Percentiles rank a stretch among this genome's conserved stretches.
Evolutionary conservation across 2,888 invertebrate species (phyloP).

Genomic region (Zhuqinia jingwanae): DNA sequence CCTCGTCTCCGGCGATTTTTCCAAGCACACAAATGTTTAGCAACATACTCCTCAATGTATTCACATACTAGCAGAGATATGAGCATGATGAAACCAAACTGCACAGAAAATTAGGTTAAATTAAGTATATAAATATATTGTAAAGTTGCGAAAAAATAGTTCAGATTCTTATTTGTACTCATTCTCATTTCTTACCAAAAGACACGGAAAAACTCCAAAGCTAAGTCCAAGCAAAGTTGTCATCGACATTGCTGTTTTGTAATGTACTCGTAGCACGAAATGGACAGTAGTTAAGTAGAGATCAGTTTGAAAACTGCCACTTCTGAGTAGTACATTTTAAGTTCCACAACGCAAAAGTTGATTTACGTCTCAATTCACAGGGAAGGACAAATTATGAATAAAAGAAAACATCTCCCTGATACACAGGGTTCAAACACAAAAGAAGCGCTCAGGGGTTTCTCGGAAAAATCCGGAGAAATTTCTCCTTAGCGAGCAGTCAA

Average conservation of each 20-base stretch:
- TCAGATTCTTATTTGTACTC: not conserved
- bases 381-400: not conserved
- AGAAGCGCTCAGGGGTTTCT: conserved; percentile 2
- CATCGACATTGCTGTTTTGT: conserved; percentile 39
- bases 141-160: too few relatives aligned
- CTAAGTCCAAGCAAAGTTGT: conserved; percentile 65
- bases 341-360: too few relatives aligned
- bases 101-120: not conserved
- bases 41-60: conserved; percentile 67
- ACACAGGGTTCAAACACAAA: not conserved
- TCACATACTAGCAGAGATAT: conserved; percentile 67
- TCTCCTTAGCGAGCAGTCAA: too few relatives aligned
- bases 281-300: not conserved
- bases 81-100: conserved; percentile 69
- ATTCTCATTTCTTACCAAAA: conserved; percentile 60
- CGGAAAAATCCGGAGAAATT: conserved; percentile 45
- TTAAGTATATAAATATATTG: too few relatives aligned
- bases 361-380: not conserved
- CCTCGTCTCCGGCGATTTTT: conserved; percentile 62
- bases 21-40: conserved; percentile 66
- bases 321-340: not conserved
- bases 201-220: conserved; percentile 64
- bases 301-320: not conserved
- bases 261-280: not conserved
- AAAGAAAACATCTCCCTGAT: not conserved